phyloP scores from a whole-genome alignment of 2,113 vertebrate species.

The Dasyornis broadbenti region DNA sequence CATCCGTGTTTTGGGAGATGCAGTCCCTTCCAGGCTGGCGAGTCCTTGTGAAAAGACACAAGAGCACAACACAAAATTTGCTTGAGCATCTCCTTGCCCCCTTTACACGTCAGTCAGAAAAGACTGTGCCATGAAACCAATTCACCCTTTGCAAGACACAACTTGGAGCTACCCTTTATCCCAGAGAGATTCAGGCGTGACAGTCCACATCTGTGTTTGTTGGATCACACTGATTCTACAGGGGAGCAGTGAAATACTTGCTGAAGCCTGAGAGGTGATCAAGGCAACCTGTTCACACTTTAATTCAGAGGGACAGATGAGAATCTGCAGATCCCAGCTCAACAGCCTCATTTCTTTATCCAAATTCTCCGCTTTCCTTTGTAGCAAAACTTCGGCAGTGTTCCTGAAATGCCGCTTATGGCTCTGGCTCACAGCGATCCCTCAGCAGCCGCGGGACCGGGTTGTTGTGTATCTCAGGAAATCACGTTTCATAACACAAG shows the following conservation, averaged over 20 bases:
- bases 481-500: neutral
- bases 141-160: neutral
- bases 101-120: neutral
- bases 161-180: neutral
- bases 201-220: too few species aligned
- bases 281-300: neutral
- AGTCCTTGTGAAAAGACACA: neutral
- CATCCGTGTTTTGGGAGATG: neutral
- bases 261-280: neutral
- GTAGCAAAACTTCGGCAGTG: neutral
- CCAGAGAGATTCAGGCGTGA: neutral
- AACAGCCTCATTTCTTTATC: neutral
- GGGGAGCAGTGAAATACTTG: neutral
- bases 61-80: neutral
- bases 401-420: neutral
- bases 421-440: neutral
- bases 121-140: neutral
- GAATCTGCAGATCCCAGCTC: neutral
- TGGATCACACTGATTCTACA: rapidly evolving
- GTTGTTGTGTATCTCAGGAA: neutral
- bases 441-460: neutral
- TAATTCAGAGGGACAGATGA: neutral
- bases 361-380: neutral
- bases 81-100: rapidly evolving
- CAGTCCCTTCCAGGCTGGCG: neutral